Conservation (phyloP, 1,140 invertebrate species). For the Drosophila novamexicana region DNA sequence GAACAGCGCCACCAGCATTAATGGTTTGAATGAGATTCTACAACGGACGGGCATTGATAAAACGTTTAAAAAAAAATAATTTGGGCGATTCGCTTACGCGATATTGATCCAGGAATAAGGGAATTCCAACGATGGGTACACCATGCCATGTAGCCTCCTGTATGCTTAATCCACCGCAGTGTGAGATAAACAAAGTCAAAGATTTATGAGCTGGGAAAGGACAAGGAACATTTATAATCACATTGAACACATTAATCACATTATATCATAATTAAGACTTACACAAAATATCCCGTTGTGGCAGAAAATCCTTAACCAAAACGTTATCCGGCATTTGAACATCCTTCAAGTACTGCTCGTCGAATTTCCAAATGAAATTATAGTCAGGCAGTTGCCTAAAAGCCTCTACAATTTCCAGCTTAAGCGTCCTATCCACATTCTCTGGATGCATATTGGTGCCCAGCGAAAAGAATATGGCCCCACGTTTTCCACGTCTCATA, state of each 20-base stretch:
- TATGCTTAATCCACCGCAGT: slow-evolving; percentile 86
- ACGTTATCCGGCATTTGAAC: slow-evolving; percentile 22
- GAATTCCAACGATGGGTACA: slow-evolving; percentile 87
- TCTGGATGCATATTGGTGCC: slow-evolving; percentile 38
- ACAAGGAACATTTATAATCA: too few species aligned
- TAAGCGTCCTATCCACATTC: slow-evolving; percentile 9
- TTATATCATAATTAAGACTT: background rate
- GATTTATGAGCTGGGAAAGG: slow-evolving; percentile 84
- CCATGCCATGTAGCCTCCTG: slow-evolving; percentile 86
- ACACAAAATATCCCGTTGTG: slow-evolving; percentile 64
- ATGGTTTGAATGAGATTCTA: slow-evolving; percentile 28
- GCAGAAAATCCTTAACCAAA: slow-evolving; percentile 20
- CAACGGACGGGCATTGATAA: too few species aligned
- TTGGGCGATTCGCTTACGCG: slow-evolving; percentile 2
- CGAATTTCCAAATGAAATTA: slow-evolving; percentile 79
- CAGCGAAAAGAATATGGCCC: slow-evolving; percentile 30
- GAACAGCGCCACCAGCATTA: slow-evolving; percentile 18
- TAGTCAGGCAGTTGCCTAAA: slow-evolving; percentile 47
- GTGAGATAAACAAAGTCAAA: slow-evolving; percentile 85
- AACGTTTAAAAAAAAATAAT: background rate
- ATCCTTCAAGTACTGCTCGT: slow-evolving; percentile 27
- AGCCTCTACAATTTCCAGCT: slow-evolving; percentile 49
- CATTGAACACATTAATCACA: background rate
- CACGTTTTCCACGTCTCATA: slow-evolving; percentile 21
- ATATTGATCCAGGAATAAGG: slow-evolving; percentile 87